Conservation (phyloP, 2,888 invertebrate genomes). For the Euplagia quadripunctaria region DNA sequence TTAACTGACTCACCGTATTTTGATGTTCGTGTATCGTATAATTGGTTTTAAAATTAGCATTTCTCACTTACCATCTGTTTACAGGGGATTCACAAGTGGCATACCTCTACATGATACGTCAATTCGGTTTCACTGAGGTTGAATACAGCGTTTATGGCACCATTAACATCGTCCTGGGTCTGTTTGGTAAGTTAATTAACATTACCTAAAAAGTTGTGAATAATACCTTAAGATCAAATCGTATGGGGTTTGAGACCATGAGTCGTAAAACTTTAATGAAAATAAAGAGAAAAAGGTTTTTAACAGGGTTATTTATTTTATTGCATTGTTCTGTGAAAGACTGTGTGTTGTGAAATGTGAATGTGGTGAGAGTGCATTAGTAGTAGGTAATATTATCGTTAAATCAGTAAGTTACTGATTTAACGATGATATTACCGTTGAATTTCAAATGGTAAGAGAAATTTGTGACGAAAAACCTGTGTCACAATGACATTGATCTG, state of each 20-base stretch:
- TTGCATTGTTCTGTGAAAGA: background rate
- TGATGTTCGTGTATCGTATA: background rate
- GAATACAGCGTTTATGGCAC: conserved; percentile 84
- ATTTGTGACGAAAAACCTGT: no score
- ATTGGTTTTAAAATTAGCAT: background rate
- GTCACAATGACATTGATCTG: no score
- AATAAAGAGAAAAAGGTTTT: background rate
- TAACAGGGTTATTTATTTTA: conserved; percentile 10
- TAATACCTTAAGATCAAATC: conserved; percentile 10
- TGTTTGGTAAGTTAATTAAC: conserved; percentile 73
- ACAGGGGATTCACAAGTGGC: conserved; percentile 85
- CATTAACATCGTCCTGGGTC: conserved; percentile 79
- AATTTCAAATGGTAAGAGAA: no score
- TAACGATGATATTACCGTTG: no score
- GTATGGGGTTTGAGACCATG: background rate
- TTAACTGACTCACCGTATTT: background rate
- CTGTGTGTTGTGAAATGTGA: background rate
- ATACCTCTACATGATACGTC: conserved; percentile 81
- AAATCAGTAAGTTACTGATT: background rate
- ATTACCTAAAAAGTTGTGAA: conserved; percentile 18
- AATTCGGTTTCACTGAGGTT: conserved; percentile 81
- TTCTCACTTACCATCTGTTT: conserved; percentile 46
- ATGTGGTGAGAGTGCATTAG: background rate
- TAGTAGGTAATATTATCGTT: no score
- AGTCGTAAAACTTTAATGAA: conserved; percentile 29